These are phyloP conservation scores for Orientallactaga sibirica DNA, from an alignment of 2,797 vertebrate species.

Conservation along the genomic window DNA sequence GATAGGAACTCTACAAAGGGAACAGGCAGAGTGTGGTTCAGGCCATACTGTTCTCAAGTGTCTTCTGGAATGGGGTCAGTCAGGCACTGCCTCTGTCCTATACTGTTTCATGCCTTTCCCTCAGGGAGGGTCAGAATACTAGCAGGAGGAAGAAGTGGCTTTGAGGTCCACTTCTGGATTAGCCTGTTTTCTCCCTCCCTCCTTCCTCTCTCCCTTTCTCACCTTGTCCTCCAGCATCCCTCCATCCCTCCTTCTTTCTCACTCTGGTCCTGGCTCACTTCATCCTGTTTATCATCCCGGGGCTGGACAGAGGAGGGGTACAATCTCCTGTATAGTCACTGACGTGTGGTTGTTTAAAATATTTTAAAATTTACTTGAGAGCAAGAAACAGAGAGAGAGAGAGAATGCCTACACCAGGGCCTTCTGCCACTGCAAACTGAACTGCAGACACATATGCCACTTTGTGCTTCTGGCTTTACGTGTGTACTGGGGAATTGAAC, in stretches of 20 bases:
- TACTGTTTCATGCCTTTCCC: neutral
- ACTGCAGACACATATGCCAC: too few species aligned
- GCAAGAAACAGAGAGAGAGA: too few species aligned
- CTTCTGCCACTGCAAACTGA: too few species aligned
- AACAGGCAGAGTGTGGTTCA: neutral
- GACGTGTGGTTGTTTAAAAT: neutral
- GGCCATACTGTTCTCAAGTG: neutral
- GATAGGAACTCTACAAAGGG: neutral
- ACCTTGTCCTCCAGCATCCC: accelerated
- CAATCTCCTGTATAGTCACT: neutral
- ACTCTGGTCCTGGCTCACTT: neutral
- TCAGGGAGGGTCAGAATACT: neutral
- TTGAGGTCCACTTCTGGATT: neutral
- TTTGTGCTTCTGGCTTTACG: too few species aligned
- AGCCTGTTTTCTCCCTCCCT: neutral
- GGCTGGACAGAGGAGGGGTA: neutral
- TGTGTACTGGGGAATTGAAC: too few species aligned
- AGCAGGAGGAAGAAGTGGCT: neutral
- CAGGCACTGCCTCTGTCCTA: neutral
- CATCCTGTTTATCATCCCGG: neutral
- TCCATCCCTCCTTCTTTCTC: neutral
- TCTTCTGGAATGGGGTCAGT: constrained; percentile 26
- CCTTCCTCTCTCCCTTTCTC: too few species aligned
- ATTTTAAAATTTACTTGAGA: too few species aligned
- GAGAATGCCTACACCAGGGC: too few species aligned